A percentile compares a stretch with the other conserved stretches of the same genome.
Evolutionary conservation across 2,113 vertebrate species (phyloP).

Genomic region (Mirza zaza): DNA sequence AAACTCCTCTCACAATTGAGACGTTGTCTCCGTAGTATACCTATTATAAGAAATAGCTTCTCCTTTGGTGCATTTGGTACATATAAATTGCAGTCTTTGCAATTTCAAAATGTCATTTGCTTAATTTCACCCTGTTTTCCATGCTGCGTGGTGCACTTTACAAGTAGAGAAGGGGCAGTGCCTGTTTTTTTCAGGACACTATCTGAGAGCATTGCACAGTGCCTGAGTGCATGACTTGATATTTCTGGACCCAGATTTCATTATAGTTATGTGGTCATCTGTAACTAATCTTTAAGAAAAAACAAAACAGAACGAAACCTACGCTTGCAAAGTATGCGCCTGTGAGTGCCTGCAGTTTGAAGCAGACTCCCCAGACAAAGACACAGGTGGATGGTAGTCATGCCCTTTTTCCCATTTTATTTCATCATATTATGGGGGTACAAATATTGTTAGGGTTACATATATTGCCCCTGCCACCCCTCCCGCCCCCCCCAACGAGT

Average conservation of each 20-base stretch:
- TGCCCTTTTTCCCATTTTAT: background rate
- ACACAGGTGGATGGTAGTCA: background rate
- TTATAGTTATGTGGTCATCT: background rate
- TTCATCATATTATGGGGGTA: too few species aligned
- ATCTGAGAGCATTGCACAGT: background rate
- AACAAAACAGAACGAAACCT: background rate
- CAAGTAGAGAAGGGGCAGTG: background rate
- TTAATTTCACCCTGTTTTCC: background rate
- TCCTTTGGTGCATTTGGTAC: background rate
- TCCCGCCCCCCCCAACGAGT: background rate
- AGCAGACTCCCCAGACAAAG: background rate
- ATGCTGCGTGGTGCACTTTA: too few species aligned
- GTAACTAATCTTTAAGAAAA: background rate
- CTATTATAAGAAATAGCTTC: background rate
- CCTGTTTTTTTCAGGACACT: background rate
- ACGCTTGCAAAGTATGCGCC: background rate
- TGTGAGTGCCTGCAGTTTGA: background rate
- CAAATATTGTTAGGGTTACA: too few species aligned
- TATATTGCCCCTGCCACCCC: too few species aligned
- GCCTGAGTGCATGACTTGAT: background rate
- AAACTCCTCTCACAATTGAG: background rate
- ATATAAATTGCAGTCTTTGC: background rate
- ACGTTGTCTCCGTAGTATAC: background rate
- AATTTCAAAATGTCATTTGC: background rate
- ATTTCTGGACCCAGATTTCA: background rate